Evolutionary conservation across 2,113 vertebrate species (phyloP).

Genomic region (Diphyllodes magnificus): DNA sequence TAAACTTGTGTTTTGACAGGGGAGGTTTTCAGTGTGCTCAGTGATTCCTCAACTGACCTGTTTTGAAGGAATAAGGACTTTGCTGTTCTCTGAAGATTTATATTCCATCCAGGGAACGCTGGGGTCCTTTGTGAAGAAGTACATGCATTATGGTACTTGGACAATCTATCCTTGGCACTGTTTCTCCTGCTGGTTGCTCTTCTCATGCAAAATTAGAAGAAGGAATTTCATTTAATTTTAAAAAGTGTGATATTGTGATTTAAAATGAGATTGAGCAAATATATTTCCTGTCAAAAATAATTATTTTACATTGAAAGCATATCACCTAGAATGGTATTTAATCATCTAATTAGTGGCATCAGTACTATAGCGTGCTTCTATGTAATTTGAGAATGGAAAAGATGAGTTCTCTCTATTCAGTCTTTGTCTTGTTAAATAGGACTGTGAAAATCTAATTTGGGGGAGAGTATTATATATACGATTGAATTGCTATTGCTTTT

Average conservation of each 20-base stretch:
- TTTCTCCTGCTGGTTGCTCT: background rate
- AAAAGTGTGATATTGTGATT: slow-evolving; percentile 40
- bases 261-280: slow-evolving; percentile 57
- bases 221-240: slow-evolving; percentile 49
- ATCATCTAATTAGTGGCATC: slow-evolving; percentile 65
- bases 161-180: background rate
- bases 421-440: slow-evolving; percentile 54
- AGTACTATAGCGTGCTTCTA: background rate
- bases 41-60: background rate
- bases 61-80: slow-evolving; percentile 15
- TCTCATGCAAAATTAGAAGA: slow-evolving; percentile 6
- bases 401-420: slow-evolving; percentile 21
- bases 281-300: slow-evolving; percentile 58
- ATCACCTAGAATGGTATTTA: slow-evolving; percentile 66
- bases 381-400: slow-evolving; percentile 24
- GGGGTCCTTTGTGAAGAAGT: slow-evolving; percentile 6
- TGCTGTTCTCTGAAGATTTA: slow-evolving; percentile 15
- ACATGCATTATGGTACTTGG: background rate
- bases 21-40: background rate
- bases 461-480: background rate
- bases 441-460: slow-evolving; percentile 54
- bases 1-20: background rate
- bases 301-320: slow-evolving; percentile 63
- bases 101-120: background rate
- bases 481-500: slow-evolving; percentile 21